Base-by-base conservation (phyloP, 2,888 invertebrate species). In the Lycia hirtaria region DNA sequence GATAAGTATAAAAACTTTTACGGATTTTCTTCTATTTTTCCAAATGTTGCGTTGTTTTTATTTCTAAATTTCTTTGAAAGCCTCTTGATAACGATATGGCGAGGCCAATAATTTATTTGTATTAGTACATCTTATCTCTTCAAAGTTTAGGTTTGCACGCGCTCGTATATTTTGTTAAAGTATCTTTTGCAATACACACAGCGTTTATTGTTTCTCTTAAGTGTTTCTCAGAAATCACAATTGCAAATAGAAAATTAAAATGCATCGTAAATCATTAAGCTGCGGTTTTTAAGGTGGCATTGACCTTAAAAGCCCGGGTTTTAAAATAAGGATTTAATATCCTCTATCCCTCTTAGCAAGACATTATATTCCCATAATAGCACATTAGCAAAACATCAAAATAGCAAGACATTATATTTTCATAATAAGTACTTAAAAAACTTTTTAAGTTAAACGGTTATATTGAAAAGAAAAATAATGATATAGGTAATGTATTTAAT, bases 81-180 rank as follows among this genome's bases (percentile, higher is more conserved):
- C 12, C 12, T 20, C 10, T 10, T 33, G 45, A 45, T 45, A 45
- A 45, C 45, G 45, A 45, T 45, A 45, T 14, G 20, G 32, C 4
- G n/a, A 9, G 32, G 26, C 28, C 9, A 22, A 33, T 45, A 45
- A 45, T 14, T 45, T 45, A 45, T 45, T 20, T 45, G 30, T 10
- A 10, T 22, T n/a, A 32, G 19, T 30, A 45, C 22, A 41, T 26
- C 5, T 41, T 26, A 41, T 41, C 15, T 28, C 0, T 41, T 1
- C 7, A 26, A 41, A 15, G 26, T 5, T 22, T 38, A 4, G 26
- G 26, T 26, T 17, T 28, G 15, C n/a, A 15, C 26, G 26, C 7
- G 4, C 12, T 26, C 4, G 9, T 12, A 41, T 41, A 7, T 41
- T 41, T 45, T 32, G 20, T 14, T 32, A 14, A 32, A 45, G 32